Conservation (phyloP, 2,797 vertebrate species). For the Lagodon rhomboides region DNA sequence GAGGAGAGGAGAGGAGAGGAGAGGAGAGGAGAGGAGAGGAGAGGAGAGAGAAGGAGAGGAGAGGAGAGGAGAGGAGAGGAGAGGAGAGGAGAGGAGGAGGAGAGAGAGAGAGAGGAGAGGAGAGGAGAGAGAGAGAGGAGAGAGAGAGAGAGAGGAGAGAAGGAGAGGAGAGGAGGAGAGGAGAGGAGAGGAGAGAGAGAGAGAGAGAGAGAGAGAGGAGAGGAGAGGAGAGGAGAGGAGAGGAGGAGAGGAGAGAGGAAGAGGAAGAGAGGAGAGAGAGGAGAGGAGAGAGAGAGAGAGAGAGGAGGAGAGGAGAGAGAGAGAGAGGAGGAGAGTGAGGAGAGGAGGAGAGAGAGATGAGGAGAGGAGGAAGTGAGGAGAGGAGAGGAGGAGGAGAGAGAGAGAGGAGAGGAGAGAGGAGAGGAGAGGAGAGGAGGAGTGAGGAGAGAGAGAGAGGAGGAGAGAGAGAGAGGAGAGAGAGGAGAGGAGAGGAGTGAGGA, state of each 20-base stretch:
- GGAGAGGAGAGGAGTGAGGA: conserved; percentile 30
- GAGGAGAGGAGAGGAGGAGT: background rate
- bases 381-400: too few relatives aligned
- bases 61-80: background rate
- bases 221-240: background rate
- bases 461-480: background rate
- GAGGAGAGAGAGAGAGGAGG: too few relatives aligned
- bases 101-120: conserved; percentile 6
- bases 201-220: too few relatives aligned
- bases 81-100: conserved; percentile 4
- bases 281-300: too few relatives aligned
- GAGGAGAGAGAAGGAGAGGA: conserved; percentile 16
- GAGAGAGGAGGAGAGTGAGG: too few relatives aligned
- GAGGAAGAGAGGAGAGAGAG: too few relatives aligned
- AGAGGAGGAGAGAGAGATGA: background rate
- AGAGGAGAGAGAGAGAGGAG: conserved; percentile 16
- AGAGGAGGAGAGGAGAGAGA: conserved; percentile 29
- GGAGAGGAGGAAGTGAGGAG: conserved; percentile 35
- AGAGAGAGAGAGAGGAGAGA: too few relatives aligned
- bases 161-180: conserved; percentile 13
- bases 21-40: too few relatives aligned
- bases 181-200: background rate
- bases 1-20: too few relatives aligned
- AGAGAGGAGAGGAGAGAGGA: conserved; percentile 18
- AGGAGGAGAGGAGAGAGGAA: conserved; percentile 15